Evolutionary conservation across 2,113 vertebrate genomes (phyloP), one percentile per base, ranked within the genome.

Genomic region (Furnarius figulus): DNA sequence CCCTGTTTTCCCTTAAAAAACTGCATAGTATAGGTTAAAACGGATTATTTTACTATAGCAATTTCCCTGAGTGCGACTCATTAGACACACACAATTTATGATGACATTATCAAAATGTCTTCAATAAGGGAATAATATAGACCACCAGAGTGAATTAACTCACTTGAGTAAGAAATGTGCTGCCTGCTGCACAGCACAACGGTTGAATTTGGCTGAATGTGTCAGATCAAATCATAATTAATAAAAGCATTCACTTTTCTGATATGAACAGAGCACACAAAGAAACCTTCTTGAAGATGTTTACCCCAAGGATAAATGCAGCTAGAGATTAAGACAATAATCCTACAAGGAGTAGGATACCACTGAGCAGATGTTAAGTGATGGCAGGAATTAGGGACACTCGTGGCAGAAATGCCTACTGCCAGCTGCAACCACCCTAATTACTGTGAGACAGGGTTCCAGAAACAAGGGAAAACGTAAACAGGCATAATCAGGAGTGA

Each of bases 361-460:
- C 40, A 84, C 55, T 65, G 68, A 95, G 79, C 81, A 95, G 93
- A 93, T 91, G 87, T 56, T 93, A 86, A 47, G 56, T 95, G 87
- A 94, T 88, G 85, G 63, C 75, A 87, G 66, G 81, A 92, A 85
- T 95, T 87, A 95, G 55, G 58, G 75, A 90, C 0, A 6, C 40
- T 77, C 3, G 1, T 67, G 52, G 52, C 39, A 90, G 55, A 77
- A 90, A 81, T 75, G 52, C 12, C 50, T 76, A 35, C 49, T 79
- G 53, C 63, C 74, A 95, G 78, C 67, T 95, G 81, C 28, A 93
- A 24, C 44, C 78, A 85, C 24, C 27, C 50, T 76, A 80, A 93
- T 90, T 85, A 74, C 47, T 74, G 59, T 55, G 46, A 95, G 61
- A 94, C 17, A 47, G 27, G 67, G 31, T 80, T 68, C 67, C 79